Base-by-base conservation (phyloP, 2,113 vertebrate genomes). In the Urocynchramus pylzowi region DNA sequence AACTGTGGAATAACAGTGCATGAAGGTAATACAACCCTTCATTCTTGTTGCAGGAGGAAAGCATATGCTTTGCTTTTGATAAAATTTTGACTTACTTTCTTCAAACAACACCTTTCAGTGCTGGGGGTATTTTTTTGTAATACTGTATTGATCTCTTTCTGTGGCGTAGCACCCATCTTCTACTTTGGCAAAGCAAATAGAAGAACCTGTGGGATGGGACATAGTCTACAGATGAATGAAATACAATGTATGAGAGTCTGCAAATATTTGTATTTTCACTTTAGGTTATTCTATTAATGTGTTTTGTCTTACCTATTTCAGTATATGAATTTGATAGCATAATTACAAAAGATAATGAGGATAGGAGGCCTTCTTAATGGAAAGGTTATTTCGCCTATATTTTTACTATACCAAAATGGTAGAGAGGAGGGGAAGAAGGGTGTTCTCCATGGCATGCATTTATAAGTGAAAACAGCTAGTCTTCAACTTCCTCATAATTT, bases 1-100 rank as follows among this genome's bases (percentile, higher is more conserved):
- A 99, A 99, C 97, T 99, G 99, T 95, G 99, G 99, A 60, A 99
- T 99, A 96, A 99, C 99, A 16, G 99, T 99, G 70, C 99, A 99
- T 41, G 99, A 99, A 99, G 99, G 99, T 99, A 98, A 98, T 95
- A 80, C 54, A 94, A 11, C 37, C 23, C 60, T 52, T 93, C 67
- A 59, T 50, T 94, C 13, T 75, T 13, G 2, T 49, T 84, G 61
- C 3, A 9, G 39, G 41, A 92, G 14, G 53, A 96, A 91, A 74
- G 57, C 54, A 31, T 64, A 41, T 70, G 21, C 33, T 65, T 88
- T 79, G 50, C 31, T 59, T 84, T 81, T 87, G 47, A 11, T 68
- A 57, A 84, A 30, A 59, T 65, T 52, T 69, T 90, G 16, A 37
- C 27, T 67, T 88, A 5, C 7, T 65, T 60, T 70, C 31, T 76